A percentile compares a stretch with the other conserved stretches of the same genome.
phyloP scores from a whole-genome alignment of 2,888 invertebrate species.

The Dynastes maya region DNA sequence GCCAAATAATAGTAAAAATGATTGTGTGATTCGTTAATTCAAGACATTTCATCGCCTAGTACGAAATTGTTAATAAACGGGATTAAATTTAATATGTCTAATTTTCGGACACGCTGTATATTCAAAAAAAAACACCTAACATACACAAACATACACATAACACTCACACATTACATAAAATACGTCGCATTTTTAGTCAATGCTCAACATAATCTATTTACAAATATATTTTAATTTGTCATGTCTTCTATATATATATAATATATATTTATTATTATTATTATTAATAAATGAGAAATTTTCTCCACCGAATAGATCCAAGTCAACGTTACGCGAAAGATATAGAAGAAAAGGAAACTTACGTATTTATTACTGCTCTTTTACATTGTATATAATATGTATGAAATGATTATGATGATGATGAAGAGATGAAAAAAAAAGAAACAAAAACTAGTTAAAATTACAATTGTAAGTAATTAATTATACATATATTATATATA shows the following conservation, averaged over 20 bases:
- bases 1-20: no score
- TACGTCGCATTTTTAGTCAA: constrained; percentile 53
- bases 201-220: constrained; percentile 66
- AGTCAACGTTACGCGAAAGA: constrained; percentile 43
- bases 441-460: constrained; percentile 50
- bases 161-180: constrained; percentile 14
- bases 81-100: not conserved
- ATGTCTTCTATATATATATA: constrained; percentile 64
- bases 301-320: constrained; percentile 65
- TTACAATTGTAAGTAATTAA: constrained; percentile 51
- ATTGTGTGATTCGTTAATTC: no score
- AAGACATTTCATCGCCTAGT: no score
- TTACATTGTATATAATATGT: constrained; percentile 51
- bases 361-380: constrained; percentile 55
- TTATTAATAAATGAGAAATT: constrained; percentile 47
- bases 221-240: constrained; percentile 61
- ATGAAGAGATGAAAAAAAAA: constrained; percentile 40
- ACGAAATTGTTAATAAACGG: no score
- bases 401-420: not conserved
- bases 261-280: constrained; percentile 64
- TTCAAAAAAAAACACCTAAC: not conserved
- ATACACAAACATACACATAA: not conserved
- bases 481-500: constrained; percentile 45
- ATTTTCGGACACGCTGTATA: not conserved
- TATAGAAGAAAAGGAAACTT: not conserved